Evolutionary conservation across 2,888 invertebrate species (phyloP).

Genomic region (Patella pellucida): DNA sequence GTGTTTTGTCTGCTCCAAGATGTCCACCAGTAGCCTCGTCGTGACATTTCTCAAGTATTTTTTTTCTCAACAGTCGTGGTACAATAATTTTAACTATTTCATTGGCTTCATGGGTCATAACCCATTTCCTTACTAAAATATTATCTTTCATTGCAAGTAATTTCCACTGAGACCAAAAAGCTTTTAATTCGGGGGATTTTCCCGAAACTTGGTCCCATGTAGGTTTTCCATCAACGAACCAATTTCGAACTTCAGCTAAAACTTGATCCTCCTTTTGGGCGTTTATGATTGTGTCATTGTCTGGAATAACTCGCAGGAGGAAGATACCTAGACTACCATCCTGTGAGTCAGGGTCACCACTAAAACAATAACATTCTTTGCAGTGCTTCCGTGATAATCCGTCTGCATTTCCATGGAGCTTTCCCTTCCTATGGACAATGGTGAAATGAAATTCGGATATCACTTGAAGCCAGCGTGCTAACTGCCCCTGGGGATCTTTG

Average conservation of each 20-base stretch:
- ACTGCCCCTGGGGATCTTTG: slow-evolving; percentile 24
- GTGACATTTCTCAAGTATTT: too few species aligned
- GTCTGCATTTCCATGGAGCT: slow-evolving; percentile 13
- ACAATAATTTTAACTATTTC: too few species aligned
- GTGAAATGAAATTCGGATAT: slow-evolving; percentile 22
- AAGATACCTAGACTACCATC: neutral
- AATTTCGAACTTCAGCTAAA: neutral
- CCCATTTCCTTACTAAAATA: too few species aligned
- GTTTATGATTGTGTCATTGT: neutral
- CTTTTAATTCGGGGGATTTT: too few species aligned
- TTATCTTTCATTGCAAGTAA: too few species aligned
- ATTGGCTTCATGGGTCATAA: too few species aligned
- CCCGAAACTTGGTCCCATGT: too few species aligned
- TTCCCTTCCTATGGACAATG: slow-evolving; percentile 7
- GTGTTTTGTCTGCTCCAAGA: too few species aligned
- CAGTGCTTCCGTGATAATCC: slow-evolving; percentile 14
- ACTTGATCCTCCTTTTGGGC: slow-evolving; percentile 1
- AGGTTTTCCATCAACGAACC: too few species aligned
- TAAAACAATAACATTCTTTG: neutral
- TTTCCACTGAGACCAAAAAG: too few species aligned
- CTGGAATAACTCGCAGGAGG: neutral
- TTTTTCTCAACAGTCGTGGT: too few species aligned
- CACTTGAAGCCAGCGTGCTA: slow-evolving; percentile 21
- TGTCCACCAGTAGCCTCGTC: too few species aligned
- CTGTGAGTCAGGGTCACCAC: neutral